A percentile compares a stretch with the other conserved stretches of the same genome.
Evolutionary conservation across 92 coral and sea anemone species (phyloP).

Genomic region (Desmophyllum pertusum): DNA sequence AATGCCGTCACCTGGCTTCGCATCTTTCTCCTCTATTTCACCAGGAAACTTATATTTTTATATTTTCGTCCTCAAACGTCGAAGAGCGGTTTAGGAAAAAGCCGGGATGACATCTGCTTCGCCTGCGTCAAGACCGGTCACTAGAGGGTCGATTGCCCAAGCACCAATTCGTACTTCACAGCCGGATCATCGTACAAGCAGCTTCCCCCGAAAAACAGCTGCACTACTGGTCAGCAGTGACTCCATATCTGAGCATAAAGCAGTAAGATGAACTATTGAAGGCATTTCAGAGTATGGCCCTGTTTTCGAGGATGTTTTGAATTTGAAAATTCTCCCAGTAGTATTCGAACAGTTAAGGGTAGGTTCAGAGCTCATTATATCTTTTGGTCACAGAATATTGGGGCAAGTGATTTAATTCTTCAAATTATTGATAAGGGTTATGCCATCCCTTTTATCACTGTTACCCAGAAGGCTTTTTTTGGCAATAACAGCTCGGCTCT

Average conservation of each 20-base stretch:
- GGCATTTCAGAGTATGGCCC: background rate
- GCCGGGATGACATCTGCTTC: too few species aligned
- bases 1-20: background rate
- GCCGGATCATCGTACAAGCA: background rate
- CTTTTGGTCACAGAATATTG: too few species aligned
- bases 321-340: background rate
- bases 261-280: background rate
- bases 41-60: background rate
- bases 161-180: background rate
- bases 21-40: background rate
- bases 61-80: too few species aligned
- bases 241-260: background rate
- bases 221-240: background rate
- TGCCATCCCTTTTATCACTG: background rate
- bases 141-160: background rate
- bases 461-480: too few species aligned
- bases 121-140: too few species aligned
- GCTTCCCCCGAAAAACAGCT: background rate
- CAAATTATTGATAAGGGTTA: too few species aligned
- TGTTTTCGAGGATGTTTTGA: background rate
- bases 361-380: background rate
- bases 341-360: background rate
- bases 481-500: background rate
- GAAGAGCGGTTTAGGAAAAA: background rate
- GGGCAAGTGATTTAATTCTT: too few species aligned